Evolutionary conservation across 2,113 vertebrate genomes (phyloP).

Genomic region (Phrynosoma blainvillii): DNA sequence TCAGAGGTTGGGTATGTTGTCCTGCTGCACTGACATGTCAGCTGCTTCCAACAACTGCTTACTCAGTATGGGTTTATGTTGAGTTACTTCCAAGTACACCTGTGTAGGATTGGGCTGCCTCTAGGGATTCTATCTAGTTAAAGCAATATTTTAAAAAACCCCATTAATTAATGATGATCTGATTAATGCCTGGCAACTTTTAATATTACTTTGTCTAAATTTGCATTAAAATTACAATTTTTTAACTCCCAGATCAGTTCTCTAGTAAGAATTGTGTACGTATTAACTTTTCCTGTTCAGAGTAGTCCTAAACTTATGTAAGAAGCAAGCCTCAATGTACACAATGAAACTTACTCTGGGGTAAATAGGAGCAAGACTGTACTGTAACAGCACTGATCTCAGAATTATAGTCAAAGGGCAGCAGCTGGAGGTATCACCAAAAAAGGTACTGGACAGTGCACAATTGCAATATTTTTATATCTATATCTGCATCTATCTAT

Average conservation of each 20-base stretch:
- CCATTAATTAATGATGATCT: not conserved
- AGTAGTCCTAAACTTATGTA: not conserved
- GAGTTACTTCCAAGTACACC: not conserved
- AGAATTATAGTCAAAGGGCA: too few species aligned
- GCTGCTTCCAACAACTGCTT: not conserved
- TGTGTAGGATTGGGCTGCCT: not conserved
- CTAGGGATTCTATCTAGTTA: too few species aligned
- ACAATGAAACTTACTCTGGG: not conserved
- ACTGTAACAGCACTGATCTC: too few species aligned
- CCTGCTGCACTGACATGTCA: not conserved
- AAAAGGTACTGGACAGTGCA: too few species aligned
- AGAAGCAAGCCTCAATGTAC: not conserved
- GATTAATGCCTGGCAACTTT: not conserved
- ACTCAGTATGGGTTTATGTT: not conserved
- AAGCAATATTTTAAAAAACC: not conserved
- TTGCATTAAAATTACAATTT: not conserved
- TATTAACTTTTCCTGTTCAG: not conserved
- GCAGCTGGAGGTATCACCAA: too few species aligned
- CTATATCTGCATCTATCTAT: too few species aligned
- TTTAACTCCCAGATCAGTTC: not conserved
- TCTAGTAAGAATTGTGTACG: not conserved
- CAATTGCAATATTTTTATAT: too few species aligned
- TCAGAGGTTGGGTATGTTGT: not conserved
- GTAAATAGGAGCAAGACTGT: too few species aligned
- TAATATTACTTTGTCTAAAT: not conserved